Evolutionary conservation across 1,140 invertebrate species (phyloP).

Genomic region (Telenomus remus): DNA sequence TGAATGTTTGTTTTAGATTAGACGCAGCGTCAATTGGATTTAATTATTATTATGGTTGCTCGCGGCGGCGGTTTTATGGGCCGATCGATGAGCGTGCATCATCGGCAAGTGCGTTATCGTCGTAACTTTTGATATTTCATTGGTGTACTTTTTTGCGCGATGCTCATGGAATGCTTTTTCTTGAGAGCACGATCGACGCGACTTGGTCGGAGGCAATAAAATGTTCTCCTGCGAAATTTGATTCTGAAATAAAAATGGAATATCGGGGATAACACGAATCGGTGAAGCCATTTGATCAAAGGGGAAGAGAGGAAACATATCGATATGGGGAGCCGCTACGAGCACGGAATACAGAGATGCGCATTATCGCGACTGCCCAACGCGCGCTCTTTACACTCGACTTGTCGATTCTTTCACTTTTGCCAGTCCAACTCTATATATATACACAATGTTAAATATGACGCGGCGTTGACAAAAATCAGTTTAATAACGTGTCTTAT

Average conservation of each 20-base stretch:
- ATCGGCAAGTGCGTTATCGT: constrained; percentile 30
- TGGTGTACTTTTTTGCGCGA: constrained; percentile 14
- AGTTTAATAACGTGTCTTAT: no score
- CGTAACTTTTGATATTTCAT: constrained; percentile 44
- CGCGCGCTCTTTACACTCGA: constrained; percentile 56
- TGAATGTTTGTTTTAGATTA: no score
- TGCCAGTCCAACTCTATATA: constrained; percentile 7
- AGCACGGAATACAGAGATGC: constrained; percentile 71
- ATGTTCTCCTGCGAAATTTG: constrained; percentile 71
- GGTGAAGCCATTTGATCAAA: constrained; percentile 75
- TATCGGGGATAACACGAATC: constrained; percentile 74
- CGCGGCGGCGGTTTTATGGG: constrained; percentile 11
- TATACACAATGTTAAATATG: neutral
- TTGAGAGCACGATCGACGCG: constrained; percentile 32
- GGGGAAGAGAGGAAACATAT: constrained; percentile 70
- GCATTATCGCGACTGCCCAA: constrained; percentile 69
- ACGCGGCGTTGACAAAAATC: constrained; percentile 12
- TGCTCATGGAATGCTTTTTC: neutral
- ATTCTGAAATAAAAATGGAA: constrained; percentile 75
- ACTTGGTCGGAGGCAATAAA: constrained; percentile 61
- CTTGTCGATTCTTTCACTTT: constrained; percentile 31
- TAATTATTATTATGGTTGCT: constrained; percentile 17
- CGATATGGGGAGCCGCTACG: constrained; percentile 73
- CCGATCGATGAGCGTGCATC: constrained; percentile 28
- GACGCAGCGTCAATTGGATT: constrained; percentile 11